Evolutionary conservation across 2,888 invertebrate genomes (phyloP).

Genomic region (Clunio marinus): DNA sequence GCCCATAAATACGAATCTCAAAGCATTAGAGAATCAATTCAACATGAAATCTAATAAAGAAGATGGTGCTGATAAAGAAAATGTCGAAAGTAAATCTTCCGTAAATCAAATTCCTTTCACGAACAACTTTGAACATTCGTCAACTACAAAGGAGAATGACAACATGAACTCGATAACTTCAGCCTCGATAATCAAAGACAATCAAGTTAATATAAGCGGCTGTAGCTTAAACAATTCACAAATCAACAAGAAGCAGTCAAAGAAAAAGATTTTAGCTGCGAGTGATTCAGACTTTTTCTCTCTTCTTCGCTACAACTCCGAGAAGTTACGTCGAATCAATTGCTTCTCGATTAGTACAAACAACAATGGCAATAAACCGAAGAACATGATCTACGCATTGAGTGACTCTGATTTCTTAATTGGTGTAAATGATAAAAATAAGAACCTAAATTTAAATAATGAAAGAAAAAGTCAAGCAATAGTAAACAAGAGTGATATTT

Average conservation of each 20-base stretch:
- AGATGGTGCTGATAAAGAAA: constrained; percentile 8
- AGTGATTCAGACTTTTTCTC: constrained; percentile 50
- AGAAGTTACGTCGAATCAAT: constrained; percentile 34
- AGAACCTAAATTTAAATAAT: constrained; percentile 35
- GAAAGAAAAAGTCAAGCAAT: constrained; percentile 37
- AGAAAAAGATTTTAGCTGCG: constrained; percentile 46
- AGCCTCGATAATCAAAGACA: constrained; percentile 38
- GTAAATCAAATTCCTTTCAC: constrained; percentile 20
- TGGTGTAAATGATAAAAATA: constrained; percentile 29
- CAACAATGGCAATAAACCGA: constrained; percentile 30
- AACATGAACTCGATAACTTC: constrained; percentile 32
- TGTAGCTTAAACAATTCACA: constrained; percentile 21
- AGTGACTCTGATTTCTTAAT: constrained; percentile 36
- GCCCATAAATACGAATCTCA: constrained; percentile 30
- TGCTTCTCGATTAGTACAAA: constrained; percentile 33
- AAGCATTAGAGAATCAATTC: constrained; percentile 24
- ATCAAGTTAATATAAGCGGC: constrained; percentile 36
- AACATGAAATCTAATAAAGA: constrained; percentile 24
- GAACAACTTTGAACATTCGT: constrained; percentile 20
- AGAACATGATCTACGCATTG: constrained; percentile 36
- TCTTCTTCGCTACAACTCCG: constrained; percentile 30
- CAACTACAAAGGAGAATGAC: constrained; percentile 10
- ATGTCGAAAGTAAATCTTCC: constrained; percentile 8
- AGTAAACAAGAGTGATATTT: constrained; percentile 39
- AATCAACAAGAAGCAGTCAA: constrained; percentile 2